phyloP scores from a whole-genome alignment of 2,113 vertebrate species.

The Callaeas wilsoni region DNA sequence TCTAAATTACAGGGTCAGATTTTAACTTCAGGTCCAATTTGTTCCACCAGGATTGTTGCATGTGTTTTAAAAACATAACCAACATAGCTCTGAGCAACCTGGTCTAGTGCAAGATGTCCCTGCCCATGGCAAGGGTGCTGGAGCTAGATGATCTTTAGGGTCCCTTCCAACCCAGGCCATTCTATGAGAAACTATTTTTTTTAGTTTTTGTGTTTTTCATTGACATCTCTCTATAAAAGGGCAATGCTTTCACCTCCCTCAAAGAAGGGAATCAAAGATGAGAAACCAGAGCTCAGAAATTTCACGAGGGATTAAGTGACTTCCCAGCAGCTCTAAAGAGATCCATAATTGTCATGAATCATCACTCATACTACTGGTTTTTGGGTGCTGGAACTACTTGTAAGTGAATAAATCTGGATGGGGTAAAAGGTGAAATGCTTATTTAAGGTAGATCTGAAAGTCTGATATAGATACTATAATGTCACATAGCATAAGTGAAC shows the following conservation, averaged over 20 bases:
- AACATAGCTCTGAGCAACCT: neutral
- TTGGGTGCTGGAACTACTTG: neutral
- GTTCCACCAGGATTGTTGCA: neutral
- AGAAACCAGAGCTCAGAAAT: neutral
- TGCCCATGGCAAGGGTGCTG: rapidly evolving
- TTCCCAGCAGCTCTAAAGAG: neutral
- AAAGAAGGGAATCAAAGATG: neutral
- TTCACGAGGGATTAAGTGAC: neutral
- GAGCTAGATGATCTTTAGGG: neutral
- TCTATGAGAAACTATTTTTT: neutral
- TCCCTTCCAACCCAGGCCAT: neutral
- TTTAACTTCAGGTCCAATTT: neutral
- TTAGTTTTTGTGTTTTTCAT: neutral
- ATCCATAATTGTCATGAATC: rapidly evolving
- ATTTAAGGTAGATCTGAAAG: neutral
- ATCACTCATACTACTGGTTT: neutral
- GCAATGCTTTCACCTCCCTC: neutral
- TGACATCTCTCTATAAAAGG: neutral
- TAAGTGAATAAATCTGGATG: neutral
- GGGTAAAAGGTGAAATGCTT: neutral
- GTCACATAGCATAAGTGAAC: neutral
- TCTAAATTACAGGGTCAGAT: neutral
- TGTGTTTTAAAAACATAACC: neutral
- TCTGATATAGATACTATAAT: neutral
- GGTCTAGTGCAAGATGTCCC: neutral